A percentile compares a stretch with the other conserved stretches of the same genome.
Evolutionary conservation across 2,113 vertebrate genomes (phyloP).

Genomic region (Centropristis striata): DNA sequence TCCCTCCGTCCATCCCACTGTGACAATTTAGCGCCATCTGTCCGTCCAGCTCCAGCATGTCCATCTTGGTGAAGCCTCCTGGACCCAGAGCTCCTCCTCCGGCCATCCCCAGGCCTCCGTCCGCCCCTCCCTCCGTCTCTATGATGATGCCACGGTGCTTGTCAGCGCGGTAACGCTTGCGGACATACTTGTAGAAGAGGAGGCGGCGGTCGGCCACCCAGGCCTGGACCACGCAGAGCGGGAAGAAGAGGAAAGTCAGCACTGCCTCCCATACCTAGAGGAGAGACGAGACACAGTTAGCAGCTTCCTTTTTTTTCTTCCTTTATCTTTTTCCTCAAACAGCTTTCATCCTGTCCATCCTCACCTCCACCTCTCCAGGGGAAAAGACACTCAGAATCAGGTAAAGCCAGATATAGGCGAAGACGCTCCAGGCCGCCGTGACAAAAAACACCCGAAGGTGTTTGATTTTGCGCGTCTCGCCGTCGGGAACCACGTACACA

Average conservation of each 20-base stretch:
- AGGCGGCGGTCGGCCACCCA: conserved; percentile 90
- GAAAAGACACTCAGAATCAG: conserved; percentile 87
- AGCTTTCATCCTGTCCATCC: conserved; percentile 14
- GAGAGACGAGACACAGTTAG: not conserved
- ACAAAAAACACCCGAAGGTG: conserved; percentile 90
- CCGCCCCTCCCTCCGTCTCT: conserved; percentile 83
- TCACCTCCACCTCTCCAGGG: conserved; percentile 87
- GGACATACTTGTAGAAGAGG: conserved; percentile 88
- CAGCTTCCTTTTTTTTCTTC: not conserved
- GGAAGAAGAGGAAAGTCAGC: conserved; percentile 87
- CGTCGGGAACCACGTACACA: conserved; percentile 88
- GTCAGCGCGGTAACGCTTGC: conserved; percentile 87
- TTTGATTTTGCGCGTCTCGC: conserved; percentile 88
- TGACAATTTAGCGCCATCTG: conserved; percentile 81
- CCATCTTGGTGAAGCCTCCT: conserved; percentile 85
- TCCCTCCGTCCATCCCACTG: conserved; percentile 74
- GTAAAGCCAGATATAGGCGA: conserved; percentile 91
- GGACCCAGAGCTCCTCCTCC: conserved; percentile 65
- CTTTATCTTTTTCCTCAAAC: not conserved
- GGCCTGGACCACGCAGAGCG: conserved; percentile 88
- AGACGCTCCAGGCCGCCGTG: conserved; percentile 89
- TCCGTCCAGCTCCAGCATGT: conserved; percentile 87
- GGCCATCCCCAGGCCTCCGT: conserved; percentile 58
- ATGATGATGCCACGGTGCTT: conserved; percentile 87
- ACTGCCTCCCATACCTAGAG: conserved; percentile 88